phyloP scores from a whole-genome alignment of 2,113 vertebrate species.

The Vulpes vulpes region DNA sequence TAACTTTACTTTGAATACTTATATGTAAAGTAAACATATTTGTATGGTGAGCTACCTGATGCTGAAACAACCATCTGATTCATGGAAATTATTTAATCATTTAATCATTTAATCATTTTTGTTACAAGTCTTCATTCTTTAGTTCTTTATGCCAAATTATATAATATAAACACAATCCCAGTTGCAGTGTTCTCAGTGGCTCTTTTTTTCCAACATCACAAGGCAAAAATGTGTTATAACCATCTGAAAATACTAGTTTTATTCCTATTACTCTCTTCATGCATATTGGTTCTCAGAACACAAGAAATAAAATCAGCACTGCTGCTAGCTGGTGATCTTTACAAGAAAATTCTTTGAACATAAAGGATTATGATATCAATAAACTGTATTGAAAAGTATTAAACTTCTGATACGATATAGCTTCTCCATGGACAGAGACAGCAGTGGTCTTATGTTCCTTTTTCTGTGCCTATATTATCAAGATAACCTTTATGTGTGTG shows the following conservation, averaged over 20 bases:
- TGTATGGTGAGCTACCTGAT: not conserved
- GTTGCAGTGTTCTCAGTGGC: not conserved
- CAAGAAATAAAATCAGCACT: not conserved
- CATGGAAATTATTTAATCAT: not conserved
- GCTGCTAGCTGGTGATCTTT: not conserved
- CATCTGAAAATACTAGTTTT: not conserved
- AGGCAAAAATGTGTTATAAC: not conserved
- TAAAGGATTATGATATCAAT: not conserved
- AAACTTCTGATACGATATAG: not conserved
- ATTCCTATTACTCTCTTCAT: not conserved
- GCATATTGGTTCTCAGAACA: not conserved
- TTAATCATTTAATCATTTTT: not conserved
- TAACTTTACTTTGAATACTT: not conserved
- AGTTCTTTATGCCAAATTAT: not conserved
- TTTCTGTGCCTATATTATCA: not conserved
- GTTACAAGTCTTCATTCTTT: not conserved
- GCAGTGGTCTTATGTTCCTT: not conserved
- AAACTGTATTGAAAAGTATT: not conserved
- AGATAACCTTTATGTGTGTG: constrained; percentile 20
- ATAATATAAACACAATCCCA: not conserved
- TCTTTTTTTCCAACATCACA: not conserved
- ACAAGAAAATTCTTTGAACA: not conserved
- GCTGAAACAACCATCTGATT: not conserved
- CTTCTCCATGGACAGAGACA: not conserved
- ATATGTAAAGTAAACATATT: not conserved